Conservation (phyloP, 2,113 vertebrate species). For the Pseudonaja textilis region DNA sequence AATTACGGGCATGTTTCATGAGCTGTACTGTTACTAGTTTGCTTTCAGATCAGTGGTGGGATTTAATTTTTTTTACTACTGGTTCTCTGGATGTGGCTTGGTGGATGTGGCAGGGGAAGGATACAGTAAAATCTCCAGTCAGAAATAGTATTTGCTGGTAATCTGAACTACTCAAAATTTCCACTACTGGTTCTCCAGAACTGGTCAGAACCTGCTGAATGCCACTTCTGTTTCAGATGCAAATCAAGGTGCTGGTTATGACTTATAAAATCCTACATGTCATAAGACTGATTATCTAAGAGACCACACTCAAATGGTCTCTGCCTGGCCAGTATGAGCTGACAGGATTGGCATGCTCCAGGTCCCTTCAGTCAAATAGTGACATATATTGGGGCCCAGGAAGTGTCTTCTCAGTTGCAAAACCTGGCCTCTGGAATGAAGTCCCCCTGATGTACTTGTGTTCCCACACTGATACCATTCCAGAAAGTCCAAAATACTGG, state of each 20-base stretch:
- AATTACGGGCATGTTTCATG: not conserved
- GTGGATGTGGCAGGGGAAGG: too few species aligned
- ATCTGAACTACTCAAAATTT: too few species aligned
- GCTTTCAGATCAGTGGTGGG: not conserved
- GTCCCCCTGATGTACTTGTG: not conserved
- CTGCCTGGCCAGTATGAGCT: not conserved
- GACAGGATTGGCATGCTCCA: not conserved
- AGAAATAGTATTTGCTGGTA: too few species aligned
- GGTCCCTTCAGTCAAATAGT: not conserved
- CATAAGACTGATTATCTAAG: not conserved
- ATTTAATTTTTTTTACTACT: too few species aligned
- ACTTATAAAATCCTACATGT: not conserved
- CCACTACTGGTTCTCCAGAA: too few species aligned
- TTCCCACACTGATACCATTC: not conserved
- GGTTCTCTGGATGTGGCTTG: too few species aligned
- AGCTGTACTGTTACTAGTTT: not conserved
- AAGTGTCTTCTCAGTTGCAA: not conserved
- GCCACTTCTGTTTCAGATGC: not conserved
- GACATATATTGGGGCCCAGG: not conserved
- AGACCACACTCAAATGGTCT: not conserved
- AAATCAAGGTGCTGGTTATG: not conserved
- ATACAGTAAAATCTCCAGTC: too few species aligned
- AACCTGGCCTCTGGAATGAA: not conserved
- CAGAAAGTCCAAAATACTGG: not conserved
- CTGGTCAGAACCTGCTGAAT: too few species aligned